phyloP scores from a whole-genome alignment of 1,140 invertebrate genomes.

The Belonocnema kinseyi region DNA sequence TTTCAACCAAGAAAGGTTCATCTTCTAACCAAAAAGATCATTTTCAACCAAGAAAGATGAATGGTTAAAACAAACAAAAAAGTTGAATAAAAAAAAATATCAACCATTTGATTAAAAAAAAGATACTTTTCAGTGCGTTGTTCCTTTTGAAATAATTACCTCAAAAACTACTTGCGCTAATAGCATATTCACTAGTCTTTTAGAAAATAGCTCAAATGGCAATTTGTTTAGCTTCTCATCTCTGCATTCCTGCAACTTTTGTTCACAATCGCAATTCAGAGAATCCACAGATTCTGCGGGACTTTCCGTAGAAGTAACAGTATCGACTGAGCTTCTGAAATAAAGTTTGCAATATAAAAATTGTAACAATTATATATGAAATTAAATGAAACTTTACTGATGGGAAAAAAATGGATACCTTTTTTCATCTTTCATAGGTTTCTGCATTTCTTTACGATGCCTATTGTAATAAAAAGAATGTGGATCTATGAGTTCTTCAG shows the following conservation, averaged over 20 bases:
- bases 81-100: not conserved
- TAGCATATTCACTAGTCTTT: constrained; percentile 57
- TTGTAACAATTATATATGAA: constrained; percentile 8
- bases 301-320: not conserved
- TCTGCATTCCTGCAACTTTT: constrained; percentile 39
- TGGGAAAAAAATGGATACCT: not conserved
- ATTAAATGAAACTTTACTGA: not conserved
- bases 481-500: constrained; percentile 54
- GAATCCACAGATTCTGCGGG: constrained; percentile 1
- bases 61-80: too few relatives aligned
- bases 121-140: not conserved
- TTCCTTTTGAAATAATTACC: constrained; percentile 42
- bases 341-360: not conserved
- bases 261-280: not conserved
- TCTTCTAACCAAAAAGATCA: too few relatives aligned
- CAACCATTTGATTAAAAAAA: too few relatives aligned
- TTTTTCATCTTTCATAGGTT: constrained; percentile 25
- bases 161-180: constrained; percentile 54
- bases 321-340: not conserved
- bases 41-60: too few relatives aligned
- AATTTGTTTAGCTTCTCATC: not conserved
- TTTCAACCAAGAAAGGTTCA: too few relatives aligned
- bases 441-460: constrained; percentile 8
- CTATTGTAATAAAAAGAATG: constrained; percentile 59
- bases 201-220: constrained; percentile 56